phyloP scores from a whole-genome alignment of 2,797 vertebrate species.

The Xyrichtys novacula region DNA sequence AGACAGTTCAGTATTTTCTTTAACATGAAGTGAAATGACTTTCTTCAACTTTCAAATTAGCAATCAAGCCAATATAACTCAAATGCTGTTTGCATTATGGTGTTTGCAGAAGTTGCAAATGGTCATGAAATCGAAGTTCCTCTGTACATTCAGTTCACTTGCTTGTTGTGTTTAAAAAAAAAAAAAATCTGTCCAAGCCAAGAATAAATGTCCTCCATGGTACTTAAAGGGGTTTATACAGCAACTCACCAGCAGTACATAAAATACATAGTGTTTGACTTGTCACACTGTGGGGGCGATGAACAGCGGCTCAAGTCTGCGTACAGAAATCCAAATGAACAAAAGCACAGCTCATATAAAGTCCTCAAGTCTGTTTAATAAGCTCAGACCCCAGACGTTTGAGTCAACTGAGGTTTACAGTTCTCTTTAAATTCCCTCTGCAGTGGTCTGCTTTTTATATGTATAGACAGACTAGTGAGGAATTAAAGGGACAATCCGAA shows the following conservation, averaged over 20 bases:
- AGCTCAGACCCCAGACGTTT: conserved; percentile 5
- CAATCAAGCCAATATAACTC: not conserved
- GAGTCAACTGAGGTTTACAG: conserved; percentile 37
- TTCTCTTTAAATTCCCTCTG: conserved; percentile 31
- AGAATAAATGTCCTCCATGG: conserved; percentile 14
- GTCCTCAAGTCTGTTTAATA: conserved; percentile 7
- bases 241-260: conserved; percentile 36
- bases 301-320: conserved; percentile 22
- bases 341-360: conserved; percentile 39
- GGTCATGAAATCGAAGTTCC: not conserved
- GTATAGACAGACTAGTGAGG: not conserved
- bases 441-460: conserved; percentile 17
- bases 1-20: too few relatives aligned
- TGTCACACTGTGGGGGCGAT: conserved; percentile 24
- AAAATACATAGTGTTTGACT: conserved; percentile 42
- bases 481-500: not conserved
- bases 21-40: too few relatives aligned
- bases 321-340: conserved; percentile 23
- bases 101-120: conserved; percentile 5
- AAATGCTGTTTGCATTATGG: conserved; percentile 2
- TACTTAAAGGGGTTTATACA: conserved; percentile 30
- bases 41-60: not conserved
- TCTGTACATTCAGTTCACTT: not conserved
- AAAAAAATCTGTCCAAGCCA: conserved; percentile 8
- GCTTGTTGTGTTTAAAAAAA: not conserved